Percentiles rank a stretch among this genome's conserved stretches.
Evolutionary conservation across 2,888 invertebrate species (phyloP).

Genomic region (Frankliniella fusca): DNA sequence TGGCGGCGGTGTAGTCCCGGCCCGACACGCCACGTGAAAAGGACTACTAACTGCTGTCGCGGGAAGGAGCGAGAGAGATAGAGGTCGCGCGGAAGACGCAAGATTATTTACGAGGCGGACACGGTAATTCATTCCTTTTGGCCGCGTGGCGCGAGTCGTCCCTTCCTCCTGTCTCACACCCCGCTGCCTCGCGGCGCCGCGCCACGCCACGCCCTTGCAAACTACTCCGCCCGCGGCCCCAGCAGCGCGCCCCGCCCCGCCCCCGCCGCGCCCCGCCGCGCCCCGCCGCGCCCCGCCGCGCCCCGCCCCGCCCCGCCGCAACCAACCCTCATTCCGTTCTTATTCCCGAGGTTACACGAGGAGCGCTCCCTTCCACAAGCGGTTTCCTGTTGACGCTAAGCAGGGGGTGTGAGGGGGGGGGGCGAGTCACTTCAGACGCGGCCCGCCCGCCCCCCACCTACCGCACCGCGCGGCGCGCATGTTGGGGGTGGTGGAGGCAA

Average conservation of each 20-base stretch:
- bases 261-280: neutral
- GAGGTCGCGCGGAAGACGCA: neutral
- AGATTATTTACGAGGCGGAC: constrained; percentile 8
- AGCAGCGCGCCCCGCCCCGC: neutral
- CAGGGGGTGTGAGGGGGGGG: no score
- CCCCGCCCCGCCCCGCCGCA: neutral
- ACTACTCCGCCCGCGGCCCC: neutral
- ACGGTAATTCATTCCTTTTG: constrained; percentile 1
- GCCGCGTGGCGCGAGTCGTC: no score
- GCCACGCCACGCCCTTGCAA: neutral
- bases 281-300: neutral
- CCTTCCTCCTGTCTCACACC: no score
- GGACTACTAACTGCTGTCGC: neutral
- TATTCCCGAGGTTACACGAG: neutral
- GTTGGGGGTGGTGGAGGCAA: neutral
- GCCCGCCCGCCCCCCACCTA: no score
- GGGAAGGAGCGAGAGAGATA: neutral
- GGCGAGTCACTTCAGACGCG: no score
- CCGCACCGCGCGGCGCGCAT: neutral
- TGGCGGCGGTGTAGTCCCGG: no score
- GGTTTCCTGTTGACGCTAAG: constrained; percentile 3
- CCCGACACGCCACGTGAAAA: neutral
- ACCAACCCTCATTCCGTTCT: neutral
- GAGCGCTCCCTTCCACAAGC: constrained; percentile 4
- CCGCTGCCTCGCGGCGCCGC: no score